phyloP scores from a whole-genome alignment of 2,113 vertebrate genomes.

The Notiomystis cincta region DNA sequence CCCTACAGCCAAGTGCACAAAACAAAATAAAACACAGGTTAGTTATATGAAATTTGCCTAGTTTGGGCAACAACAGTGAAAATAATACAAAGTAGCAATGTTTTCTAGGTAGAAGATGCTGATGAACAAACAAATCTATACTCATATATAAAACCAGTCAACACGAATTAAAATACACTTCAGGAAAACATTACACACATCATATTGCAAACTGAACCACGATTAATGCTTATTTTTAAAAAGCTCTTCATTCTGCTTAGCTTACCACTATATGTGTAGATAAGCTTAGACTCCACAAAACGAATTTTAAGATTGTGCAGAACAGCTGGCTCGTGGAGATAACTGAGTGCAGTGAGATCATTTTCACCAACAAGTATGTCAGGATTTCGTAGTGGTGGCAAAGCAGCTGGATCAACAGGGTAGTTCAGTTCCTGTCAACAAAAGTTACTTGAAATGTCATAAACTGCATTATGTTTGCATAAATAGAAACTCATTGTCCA shows the following conservation, averaged over 20 bases:
- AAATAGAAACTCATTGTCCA: neutral
- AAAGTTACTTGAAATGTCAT: neutral
- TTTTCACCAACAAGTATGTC: conserved; percentile 98
- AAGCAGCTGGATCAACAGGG: conserved; percentile 73
- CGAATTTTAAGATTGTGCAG: conserved; percentile 93
- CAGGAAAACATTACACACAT: neutral
- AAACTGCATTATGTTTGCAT: neutral
- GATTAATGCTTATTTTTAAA: neutral
- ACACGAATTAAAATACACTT: neutral
- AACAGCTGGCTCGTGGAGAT: conserved; percentile 93
- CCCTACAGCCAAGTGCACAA: conserved; percentile 68
- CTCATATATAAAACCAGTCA: neutral
- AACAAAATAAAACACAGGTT: neutral
- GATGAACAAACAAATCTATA: neutral
- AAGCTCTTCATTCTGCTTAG: neutral
- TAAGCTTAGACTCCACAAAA: conserved; percentile 93
- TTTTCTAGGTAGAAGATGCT: neutral
- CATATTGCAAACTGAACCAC: neutral
- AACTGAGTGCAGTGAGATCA: conserved; percentile 97
- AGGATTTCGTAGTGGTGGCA: conserved; percentile 91
- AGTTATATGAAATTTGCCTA: neutral
- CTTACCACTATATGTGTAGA: conserved; percentile 97
- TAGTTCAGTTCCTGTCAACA: conserved; percentile 77
- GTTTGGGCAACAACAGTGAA: neutral
- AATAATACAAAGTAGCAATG: neutral